Percentiles rank a stretch among this genome's conserved stretches.
phyloP scores from a whole-genome alignment of 2,113 vertebrate species.

The Parotia lawesii region DNA sequence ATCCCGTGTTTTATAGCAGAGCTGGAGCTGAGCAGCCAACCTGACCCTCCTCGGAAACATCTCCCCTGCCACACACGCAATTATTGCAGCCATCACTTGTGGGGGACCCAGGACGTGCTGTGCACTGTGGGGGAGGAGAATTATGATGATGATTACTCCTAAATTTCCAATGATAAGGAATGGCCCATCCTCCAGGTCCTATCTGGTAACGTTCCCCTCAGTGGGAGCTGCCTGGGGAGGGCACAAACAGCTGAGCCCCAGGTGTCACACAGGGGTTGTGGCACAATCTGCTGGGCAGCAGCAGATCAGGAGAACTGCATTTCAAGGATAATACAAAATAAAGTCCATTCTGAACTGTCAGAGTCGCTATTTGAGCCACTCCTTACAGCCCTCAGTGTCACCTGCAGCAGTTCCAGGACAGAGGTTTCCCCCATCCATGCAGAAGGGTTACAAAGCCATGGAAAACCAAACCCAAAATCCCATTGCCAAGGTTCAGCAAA shows the following conservation, averaged over 20 bases:
- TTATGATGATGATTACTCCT: background rate
- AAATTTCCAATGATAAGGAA: background rate
- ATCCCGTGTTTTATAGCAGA: background rate
- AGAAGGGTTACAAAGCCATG: background rate
- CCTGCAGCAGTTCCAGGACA: background rate
- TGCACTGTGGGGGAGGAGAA: background rate
- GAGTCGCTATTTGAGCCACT: background rate
- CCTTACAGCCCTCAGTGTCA: background rate
- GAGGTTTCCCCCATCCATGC: background rate
- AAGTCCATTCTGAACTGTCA: background rate
- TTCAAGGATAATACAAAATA: background rate
- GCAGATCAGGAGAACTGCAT: background rate
- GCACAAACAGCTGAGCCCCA: background rate
- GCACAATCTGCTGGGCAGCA: background rate
- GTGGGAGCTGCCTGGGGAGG: background rate
- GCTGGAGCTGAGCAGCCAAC: background rate
- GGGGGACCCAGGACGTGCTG: background rate
- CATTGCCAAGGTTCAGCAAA: background rate
- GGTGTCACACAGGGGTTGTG: rapidly evolving
- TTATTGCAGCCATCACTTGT: background rate
- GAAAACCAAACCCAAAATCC: background rate
- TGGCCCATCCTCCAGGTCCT: background rate
- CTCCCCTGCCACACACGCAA: rapidly evolving
- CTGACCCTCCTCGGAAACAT: background rate
- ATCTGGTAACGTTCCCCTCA: background rate